Percentiles rank a stretch among this genome's conserved stretches.
phyloP scores from a whole-genome alignment of 2,888 invertebrate species.

The Pemphredon lugubris region DNA sequence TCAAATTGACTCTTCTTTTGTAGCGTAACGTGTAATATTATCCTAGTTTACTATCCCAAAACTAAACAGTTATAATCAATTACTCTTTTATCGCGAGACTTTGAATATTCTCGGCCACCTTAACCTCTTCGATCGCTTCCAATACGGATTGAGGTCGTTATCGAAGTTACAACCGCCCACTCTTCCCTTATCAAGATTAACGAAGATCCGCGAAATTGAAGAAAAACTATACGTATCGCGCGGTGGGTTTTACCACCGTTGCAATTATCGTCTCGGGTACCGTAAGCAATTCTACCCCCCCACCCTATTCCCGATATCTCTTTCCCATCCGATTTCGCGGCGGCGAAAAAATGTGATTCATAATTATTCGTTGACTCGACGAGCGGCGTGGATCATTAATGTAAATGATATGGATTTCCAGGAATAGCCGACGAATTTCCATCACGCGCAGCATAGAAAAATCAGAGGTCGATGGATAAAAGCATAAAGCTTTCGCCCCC shows the following conservation, averaged over 20 bases:
- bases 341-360: conserved; percentile 58
- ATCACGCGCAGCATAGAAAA: conserved; percentile 27
- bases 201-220: conserved; percentile 29
- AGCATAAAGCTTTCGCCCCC: conserved; percentile 51
- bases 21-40: too few relatives aligned
- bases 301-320: neutral
- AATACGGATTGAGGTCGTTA: too few relatives aligned
- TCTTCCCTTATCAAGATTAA: too few relatives aligned
- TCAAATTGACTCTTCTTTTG: too few relatives aligned
- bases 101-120: too few relatives aligned
- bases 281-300: too few relatives aligned
- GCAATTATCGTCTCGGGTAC: conserved; percentile 24
- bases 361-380: conserved; percentile 58
- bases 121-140: too few relatives aligned
- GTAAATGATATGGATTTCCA: conserved; percentile 60
- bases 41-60: too few relatives aligned
- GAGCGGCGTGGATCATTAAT: conserved; percentile 56
- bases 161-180: too few relatives aligned
- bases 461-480: conserved; percentile 54
- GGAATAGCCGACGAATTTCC: conserved; percentile 34
- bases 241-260: conserved; percentile 9
- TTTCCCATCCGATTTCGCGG: neutral
- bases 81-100: too few relatives aligned
- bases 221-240: conserved; percentile 19
- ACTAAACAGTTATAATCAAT: too few relatives aligned